Conservation (phyloP, 2,888 invertebrate genomes). For the Conomelus anceps region DNA sequence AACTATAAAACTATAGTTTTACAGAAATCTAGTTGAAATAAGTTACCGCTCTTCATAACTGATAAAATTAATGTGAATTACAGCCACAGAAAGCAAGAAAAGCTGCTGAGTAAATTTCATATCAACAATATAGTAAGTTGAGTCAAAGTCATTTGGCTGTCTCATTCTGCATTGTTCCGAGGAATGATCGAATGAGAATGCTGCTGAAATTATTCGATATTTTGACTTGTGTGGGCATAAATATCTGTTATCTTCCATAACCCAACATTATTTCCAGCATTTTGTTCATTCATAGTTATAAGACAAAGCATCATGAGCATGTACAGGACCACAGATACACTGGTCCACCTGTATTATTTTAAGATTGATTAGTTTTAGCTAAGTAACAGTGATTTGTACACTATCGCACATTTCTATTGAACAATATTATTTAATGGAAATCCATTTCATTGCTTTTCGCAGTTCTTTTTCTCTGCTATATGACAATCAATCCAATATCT, state of each 20-base stretch:
- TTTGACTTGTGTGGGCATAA: neutral
- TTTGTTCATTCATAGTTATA: neutral
- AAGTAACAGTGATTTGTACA: too few species aligned
- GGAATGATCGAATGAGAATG: neutral
- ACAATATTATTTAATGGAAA: too few species aligned
- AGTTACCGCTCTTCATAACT: neutral
- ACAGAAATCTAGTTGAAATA: neutral
- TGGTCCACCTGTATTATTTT: neutral
- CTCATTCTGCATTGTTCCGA: neutral
- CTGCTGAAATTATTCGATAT: too few species aligned
- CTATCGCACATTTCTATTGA: neutral
- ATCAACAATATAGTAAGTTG: neutral
- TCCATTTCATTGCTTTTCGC: too few species aligned
- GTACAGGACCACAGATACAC: neutral
- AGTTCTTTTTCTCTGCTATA: too few species aligned
- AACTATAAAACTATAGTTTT: too few species aligned
- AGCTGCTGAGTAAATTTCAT: neutral
- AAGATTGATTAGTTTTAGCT: neutral
- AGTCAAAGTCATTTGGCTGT: neutral
- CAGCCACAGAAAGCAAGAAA: neutral
- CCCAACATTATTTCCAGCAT: neutral
- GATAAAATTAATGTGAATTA: neutral
- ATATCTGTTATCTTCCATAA: neutral
- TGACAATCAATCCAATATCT: too few species aligned
- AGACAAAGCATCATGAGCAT: neutral